Percentiles rank a stretch among this genome's conserved stretches.
phyloP scores from a whole-genome alignment of 2,888 invertebrate species.

The Frankliniella fusca region DNA sequence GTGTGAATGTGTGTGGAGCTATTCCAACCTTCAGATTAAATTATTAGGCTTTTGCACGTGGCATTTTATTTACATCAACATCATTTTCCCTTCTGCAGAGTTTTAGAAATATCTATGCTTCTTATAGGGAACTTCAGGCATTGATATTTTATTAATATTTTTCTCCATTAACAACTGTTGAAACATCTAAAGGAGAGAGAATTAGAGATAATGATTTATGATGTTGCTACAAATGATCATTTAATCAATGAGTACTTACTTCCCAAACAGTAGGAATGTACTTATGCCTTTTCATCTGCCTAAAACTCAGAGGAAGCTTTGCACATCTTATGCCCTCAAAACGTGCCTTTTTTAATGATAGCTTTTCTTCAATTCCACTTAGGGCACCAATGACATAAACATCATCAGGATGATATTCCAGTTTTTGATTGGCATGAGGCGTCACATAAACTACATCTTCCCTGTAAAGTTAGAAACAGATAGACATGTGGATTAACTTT shows the following conservation, averaged over 20 bases:
- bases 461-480: background rate
- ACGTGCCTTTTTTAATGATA: background rate
- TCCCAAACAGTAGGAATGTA: background rate
- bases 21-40: conserved; percentile 26
- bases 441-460: background rate
- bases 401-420: background rate
- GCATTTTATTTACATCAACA: too few species aligned
- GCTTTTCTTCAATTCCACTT: background rate
- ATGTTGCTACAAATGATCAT: background rate
- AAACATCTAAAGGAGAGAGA: background rate
- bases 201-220: background rate
- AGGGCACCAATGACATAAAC: background rate
- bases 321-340: background rate
- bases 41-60: conserved; percentile 15
- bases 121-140: background rate
- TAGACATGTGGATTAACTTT: background rate
- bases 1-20: conserved; percentile 22
- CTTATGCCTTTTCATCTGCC: background rate
- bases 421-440: background rate
- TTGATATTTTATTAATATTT: background rate
- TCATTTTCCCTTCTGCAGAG: background rate
- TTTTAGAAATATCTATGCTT: background rate
- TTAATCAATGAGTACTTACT: background rate
- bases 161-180: background rate
- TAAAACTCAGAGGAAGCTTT: background rate